Conservation (phyloP, 2,113 vertebrate genomes). For the Phocoena sinus region DNA sequence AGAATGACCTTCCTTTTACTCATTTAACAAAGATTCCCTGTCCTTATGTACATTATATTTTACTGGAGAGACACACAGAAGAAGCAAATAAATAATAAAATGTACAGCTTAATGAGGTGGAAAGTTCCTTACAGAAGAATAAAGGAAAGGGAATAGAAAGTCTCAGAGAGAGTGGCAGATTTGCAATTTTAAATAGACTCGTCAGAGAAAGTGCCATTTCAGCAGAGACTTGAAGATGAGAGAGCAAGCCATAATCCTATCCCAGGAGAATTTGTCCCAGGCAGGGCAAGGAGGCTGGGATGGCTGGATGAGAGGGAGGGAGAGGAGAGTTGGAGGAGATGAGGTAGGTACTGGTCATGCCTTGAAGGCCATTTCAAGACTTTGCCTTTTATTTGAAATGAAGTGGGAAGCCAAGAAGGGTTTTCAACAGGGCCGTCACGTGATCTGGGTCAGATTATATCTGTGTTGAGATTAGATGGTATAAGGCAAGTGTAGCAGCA, state of each 20-base stretch:
- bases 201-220: not conserved
- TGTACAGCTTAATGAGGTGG: not conserved
- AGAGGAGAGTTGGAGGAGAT: not conserved
- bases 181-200: not conserved
- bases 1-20: not conserved
- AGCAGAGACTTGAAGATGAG: not conserved
- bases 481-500: not conserved
- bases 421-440: not conserved
- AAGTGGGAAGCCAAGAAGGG: not conserved
- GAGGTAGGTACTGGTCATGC: not conserved
- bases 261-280: not conserved
- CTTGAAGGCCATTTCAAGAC: not conserved
- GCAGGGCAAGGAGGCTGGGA: not conserved
- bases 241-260: not conserved
- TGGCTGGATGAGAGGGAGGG: not conserved
- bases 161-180: not conserved
- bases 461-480: not conserved
- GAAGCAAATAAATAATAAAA: not conserved
- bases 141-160: not conserved
- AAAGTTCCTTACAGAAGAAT: not conserved
- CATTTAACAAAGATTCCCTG: not conserved
- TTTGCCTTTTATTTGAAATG: not conserved
- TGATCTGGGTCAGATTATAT: not conserved
- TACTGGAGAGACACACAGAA: not conserved
- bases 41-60: not conserved